Evolutionary conservation across 2,113 vertebrate species (phyloP), one percentile per base, ranked within the genome.

Genomic region (Aleadryas rufinucha): DNA sequence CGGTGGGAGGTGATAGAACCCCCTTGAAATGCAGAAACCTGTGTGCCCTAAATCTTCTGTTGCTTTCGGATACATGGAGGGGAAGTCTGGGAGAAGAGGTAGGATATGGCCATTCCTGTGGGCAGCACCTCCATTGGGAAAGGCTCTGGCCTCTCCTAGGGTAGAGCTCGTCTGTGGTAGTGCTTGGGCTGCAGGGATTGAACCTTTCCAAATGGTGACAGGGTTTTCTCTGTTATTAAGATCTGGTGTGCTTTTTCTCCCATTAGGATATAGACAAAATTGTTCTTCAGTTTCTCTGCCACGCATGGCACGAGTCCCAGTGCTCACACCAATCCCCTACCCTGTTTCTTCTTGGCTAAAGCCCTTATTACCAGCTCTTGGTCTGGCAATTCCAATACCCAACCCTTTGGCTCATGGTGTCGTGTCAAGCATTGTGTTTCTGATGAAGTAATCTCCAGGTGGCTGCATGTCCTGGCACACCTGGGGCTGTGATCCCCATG

Each of bases 61-160:
- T 50, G 33, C 16, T 57, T 44, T 79, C 42, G 60, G n/a, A 35
- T 45, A 10, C 0, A 0, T 33, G 41, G 64, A 15, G 23, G 37
- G 57, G 30, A 24, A n/a, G 33, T 30, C 41, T 91, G 64, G 68
- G 53, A 64, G 64, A 52, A n/a, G 54, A 59, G 50, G 45, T 30
- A 9, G 42, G 30, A 71, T 0, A 2, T 22, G 57, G 27, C 33
- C 5, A 1, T 56, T 57, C 10, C 22, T n/a, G 19, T 31, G 33
- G 47, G 39, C 49, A 54, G 68, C 64, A 63, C 24, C 18, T 75
- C 47, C 5, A 2, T 0, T 13, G 31, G 42, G 27, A 50, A 54
- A 64, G 12, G 31, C 17, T 75, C 52, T 56, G 4, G 13, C 31
- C 24, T 72, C 20, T 82, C 45, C 54, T 11, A 6, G 44, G 9